These are phyloP conservation scores for Numenius phaeopus DNA, from an alignment of 2,797 vertebrate species.

Conservation along the genomic window DNA sequence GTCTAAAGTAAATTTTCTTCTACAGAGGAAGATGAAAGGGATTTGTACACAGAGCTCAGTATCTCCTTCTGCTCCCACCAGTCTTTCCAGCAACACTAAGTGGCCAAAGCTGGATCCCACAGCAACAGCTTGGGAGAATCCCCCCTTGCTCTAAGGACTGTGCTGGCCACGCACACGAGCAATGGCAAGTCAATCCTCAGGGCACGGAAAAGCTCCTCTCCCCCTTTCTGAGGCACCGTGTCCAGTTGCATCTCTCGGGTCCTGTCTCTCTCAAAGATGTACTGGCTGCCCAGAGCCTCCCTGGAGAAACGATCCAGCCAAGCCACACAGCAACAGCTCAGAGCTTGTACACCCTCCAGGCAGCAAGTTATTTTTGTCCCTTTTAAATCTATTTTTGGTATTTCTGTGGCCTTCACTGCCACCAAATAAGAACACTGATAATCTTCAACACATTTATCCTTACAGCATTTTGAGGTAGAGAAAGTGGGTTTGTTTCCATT, in stretches of 20 bases:
- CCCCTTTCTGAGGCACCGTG: background rate
- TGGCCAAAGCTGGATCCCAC: background rate
- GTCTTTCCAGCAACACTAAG: background rate
- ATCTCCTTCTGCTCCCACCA: background rate
- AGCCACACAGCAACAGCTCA: background rate
- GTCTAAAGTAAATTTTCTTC: background rate
- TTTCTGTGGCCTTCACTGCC: conserved; percentile 1
- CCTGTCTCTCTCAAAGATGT: background rate
- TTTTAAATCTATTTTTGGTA: conserved; percentile 35
- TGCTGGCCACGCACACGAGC: accelerated
- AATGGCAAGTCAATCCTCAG: background rate
- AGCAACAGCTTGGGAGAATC: background rate
- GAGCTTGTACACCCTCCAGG: background rate
- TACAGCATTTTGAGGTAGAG: background rate
- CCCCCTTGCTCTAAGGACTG: background rate
- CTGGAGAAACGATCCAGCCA: conserved; percentile 8
- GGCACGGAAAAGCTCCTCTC: accelerated
- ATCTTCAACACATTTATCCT: conserved; percentile 22
- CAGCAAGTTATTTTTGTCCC: conserved; percentile 45
- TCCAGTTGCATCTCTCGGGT: background rate
- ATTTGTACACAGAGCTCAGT: background rate
- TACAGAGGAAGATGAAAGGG: background rate
- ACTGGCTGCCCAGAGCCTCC: background rate
- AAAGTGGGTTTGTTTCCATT: background rate
- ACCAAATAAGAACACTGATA: background rate